Evolutionary conservation across 2,797 vertebrate genomes (phyloP).

Genomic region (Rhinoraja longicauda): DNA sequence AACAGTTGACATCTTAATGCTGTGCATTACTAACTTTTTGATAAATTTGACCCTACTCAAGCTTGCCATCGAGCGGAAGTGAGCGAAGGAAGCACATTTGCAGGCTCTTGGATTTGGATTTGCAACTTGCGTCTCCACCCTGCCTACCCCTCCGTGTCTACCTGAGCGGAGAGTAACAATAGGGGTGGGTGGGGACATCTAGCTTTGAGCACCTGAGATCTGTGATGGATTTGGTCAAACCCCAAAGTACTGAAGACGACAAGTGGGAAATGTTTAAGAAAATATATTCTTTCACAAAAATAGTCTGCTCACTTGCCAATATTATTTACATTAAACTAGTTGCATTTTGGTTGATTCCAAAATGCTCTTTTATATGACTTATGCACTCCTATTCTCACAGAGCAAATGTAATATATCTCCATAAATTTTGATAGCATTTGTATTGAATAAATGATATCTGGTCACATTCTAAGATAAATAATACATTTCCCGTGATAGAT

Average conservation of each 20-base stretch:
- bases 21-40: not conserved
- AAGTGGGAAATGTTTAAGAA: not conserved
- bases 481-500: slow-evolving; percentile 57
- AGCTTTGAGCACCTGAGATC: not conserved
- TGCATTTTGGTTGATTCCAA: not conserved
- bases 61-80: not conserved
- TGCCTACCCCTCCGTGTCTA: not conserved
- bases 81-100: not conserved
- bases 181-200: not conserved
- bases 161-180: not conserved
- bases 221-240: not conserved
- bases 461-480: slow-evolving; percentile 56
- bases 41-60: not conserved
- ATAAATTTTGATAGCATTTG: slow-evolving; percentile 37
- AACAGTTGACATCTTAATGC: not conserved
- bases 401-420: not conserved
- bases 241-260: not conserved
- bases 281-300: not conserved
- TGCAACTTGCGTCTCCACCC: not conserved
- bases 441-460: slow-evolving; percentile 56
- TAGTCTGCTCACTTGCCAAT: not conserved
- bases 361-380: slow-evolving; percentile 5
- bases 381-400: not conserved
- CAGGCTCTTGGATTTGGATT: not conserved
- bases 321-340: not conserved